phyloP scores from a whole-genome alignment of 2,888 invertebrate genomes.

The Eupithecia exiguata region DNA sequence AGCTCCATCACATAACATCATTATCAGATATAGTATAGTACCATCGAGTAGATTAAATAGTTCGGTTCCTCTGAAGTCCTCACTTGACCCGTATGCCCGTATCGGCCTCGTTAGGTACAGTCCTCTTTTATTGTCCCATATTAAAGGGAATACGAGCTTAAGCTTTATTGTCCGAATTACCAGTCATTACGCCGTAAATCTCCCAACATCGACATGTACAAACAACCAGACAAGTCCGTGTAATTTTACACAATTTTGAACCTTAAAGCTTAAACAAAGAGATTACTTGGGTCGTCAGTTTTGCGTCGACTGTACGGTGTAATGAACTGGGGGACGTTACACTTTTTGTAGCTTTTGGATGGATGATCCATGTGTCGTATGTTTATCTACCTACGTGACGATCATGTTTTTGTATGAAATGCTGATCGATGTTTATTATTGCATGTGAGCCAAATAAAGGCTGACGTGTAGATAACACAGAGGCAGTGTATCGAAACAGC shows the following conservation, averaged over 20 bases:
- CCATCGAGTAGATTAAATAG: conserved; percentile 10
- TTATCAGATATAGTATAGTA: not conserved
- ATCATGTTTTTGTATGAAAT: conserved; percentile 33
- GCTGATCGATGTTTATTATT: conserved; percentile 4
- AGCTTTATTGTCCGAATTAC: conserved; percentile 52
- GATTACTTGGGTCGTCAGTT: not conserved
- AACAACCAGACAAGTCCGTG: conserved; percentile 18
- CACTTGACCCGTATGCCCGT: conserved; percentile 30
- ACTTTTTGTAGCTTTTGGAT: conserved; percentile 44
- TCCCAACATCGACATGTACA: conserved; percentile 27
- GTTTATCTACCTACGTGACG: conserved; percentile 34
- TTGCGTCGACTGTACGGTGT: conserved; percentile 39
- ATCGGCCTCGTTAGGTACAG: conserved; percentile 40
- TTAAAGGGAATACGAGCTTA: conserved; percentile 39
- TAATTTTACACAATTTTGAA: conserved; percentile 17
- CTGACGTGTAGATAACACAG: conserved; percentile 5
- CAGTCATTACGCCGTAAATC: conserved; percentile 46
- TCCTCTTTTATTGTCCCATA: conserved; percentile 39
- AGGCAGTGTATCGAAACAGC: conserved; percentile 20
- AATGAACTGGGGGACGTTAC: conserved; percentile 54
- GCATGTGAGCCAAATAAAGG: conserved; percentile 18
- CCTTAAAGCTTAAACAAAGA: conserved; percentile 33
- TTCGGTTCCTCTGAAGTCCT: conserved; percentile 26
- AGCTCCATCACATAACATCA: not conserved
- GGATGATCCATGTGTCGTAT: conserved; percentile 35